Base-by-base conservation (phyloP, 2,797 vertebrate genomes). In the Antrozous pallidus region DNA sequence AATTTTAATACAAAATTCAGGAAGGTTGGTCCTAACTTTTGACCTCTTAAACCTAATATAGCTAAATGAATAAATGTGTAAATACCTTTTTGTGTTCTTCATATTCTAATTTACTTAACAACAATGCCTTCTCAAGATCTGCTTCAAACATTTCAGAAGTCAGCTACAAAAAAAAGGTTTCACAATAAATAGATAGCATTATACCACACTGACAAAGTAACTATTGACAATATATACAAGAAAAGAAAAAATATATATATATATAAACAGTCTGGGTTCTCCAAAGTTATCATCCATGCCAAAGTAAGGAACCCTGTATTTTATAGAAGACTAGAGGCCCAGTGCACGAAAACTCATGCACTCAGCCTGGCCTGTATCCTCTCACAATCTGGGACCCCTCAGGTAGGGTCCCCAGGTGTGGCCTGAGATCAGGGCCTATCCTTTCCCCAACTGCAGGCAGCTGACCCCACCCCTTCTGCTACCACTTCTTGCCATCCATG, bases 141-240 rank as follows among this genome's bases (percentile, higher is more conserved):
- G 99, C 99, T 98, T 99, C 99, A 97, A 99, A 99, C 95, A 99
- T 98, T 97, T 99, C 99, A 97, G 98, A 98, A 92, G 99, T 99
- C 95, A 99, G 98, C 99, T 99, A 95, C 90, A 96, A 92, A 70
- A 65, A 79, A 71, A 86, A 77, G 84, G 65, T 79, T 78, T 93
- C 80, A 95, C 28, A 79, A 88, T 84, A 71, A 95, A 78, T 38
- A 92, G 6, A 65, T 7, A 92, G 16, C 36, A 94, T 93, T 80
- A 85, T 58, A 40, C 1, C 9, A 88, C 11, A 87, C 0, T 20
- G 82, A 51, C 74, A 88, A 86, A 91, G 93, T 36, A 95, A 86
- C 40, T 47, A 94, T 79, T 79, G 31, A 84, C 71, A 82, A 75
- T 42, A 83, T 33, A 82, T n/a, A 61, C 3, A 94, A 12, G 6